phyloP scores from a whole-genome alignment of 2,888 invertebrate genomes.

The Stenotaenia linearis region DNA sequence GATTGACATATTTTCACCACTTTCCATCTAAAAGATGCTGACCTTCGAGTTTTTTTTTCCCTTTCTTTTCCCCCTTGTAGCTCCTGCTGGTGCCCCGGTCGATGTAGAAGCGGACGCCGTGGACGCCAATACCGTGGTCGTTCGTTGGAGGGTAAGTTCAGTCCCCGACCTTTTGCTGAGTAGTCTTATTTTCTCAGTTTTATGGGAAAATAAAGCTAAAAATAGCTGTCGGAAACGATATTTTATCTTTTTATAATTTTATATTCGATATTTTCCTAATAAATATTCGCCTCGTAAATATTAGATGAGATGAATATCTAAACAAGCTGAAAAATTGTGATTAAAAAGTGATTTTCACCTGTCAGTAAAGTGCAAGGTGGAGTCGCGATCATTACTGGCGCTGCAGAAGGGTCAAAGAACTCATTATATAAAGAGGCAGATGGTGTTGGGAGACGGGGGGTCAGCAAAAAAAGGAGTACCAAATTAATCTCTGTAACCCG shows the following conservation, averaged over 20 bases:
- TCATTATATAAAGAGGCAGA: neutral
- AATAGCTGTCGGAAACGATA: too few relatives aligned
- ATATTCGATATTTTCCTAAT: neutral
- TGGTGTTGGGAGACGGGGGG: neutral
- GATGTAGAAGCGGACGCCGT: constrained; percentile 29
- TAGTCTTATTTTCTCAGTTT: neutral
- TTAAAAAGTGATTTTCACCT: constrained; percentile 18
- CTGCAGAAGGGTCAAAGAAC: neutral
- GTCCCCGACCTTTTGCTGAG: neutral
- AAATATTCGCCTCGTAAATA: neutral
- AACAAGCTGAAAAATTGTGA: neutral
- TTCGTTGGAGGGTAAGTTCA: constrained; percentile 44
- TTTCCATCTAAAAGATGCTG: neutral
- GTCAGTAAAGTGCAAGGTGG: neutral
- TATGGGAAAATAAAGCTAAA: too few relatives aligned
- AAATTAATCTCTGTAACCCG: neutral
- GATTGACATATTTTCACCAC: constrained; percentile 23
- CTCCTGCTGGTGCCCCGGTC: constrained; percentile 27
- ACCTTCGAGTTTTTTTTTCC: neutral
- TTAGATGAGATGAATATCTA: neutral
- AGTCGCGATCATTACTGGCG: neutral
- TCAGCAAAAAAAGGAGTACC: neutral
- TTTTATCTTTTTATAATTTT: too few relatives aligned
- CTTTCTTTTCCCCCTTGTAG: neutral
- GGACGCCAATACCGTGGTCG: constrained; percentile 24